Base-by-base conservation (phyloP, 64 coral and sea anemone species). In the Porites lutea region DNA sequence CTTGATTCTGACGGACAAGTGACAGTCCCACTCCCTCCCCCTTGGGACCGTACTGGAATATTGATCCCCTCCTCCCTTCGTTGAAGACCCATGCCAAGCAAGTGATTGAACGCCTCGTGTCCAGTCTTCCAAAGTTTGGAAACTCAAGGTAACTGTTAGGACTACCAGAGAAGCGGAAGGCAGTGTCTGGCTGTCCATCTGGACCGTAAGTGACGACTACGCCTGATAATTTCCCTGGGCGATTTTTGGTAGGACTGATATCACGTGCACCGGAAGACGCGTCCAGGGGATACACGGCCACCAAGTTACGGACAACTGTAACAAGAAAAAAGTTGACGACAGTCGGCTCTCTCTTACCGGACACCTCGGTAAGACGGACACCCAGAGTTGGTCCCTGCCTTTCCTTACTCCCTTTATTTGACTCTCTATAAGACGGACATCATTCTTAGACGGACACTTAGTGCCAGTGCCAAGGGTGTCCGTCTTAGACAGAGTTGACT, bases 171-270 rank as follows among this genome's bases (percentile, higher is more conserved):
- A 91, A 91, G 2, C 79, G 53, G 7, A 91, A 45, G 8, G 89
- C 68, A 44, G 78, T 82, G 8, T 82, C 79, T 7, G 79, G 89
- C n/a, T 76, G 54, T 20, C 81, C 59, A 9, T 73, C 89, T 16
- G 79, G 79, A 37, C 89, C 89, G 58, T 65, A 57, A 12, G 52
- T 67, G 44, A 82, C 48, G n/a, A 18, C 83, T n/a, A 83, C 65
- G 13, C 81, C 11, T 0, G 70, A 72, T n/a, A 91, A 48, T 83
- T 83, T 91, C 43, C 77, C 89, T 21, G 52, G 27, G 45, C 48
- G 89, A n/a, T 91, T 91, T 60, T 82, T 91, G 77, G 79, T 72
- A 11, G 89, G 89, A 13, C 79, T 91, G 22, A 91, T 2, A 57
- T 91, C 89, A 49, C 89, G 89, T 65, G 78, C 89, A 15, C 81